A percentile compares a stretch with the other conserved stretches of the same genome.
phyloP scores from a whole-genome alignment of 2,797 vertebrate genomes.

The Clangula hyemalis region DNA sequence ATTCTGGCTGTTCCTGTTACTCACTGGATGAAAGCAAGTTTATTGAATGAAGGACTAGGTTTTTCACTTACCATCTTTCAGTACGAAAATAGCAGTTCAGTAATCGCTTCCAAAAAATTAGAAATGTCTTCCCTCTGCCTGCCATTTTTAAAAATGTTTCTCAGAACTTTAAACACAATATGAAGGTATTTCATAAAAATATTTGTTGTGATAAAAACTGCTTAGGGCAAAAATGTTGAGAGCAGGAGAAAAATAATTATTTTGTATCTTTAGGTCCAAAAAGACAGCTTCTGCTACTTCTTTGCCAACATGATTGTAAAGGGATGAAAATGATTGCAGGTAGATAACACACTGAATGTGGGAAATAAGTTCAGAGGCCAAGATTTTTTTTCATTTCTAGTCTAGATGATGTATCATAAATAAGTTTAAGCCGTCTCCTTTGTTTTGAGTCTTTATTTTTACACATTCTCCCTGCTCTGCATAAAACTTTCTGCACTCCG shows the following conservation, averaged over 20 bases:
- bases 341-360: background rate
- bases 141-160: background rate
- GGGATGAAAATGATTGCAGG: background rate
- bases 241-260: background rate
- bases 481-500: background rate
- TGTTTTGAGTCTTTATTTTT: background rate
- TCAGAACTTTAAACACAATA: background rate
- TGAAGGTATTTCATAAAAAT: background rate
- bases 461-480: background rate
- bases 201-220: background rate
- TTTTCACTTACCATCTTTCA: background rate
- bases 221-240: background rate
- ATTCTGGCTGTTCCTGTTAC: background rate
- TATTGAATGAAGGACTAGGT: no score
- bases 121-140: background rate
- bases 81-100: background rate
- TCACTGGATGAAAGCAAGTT: background rate
- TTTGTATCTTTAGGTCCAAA: background rate
- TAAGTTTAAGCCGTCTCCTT: background rate
- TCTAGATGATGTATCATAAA: background rate
- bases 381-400: background rate
- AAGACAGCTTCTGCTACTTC: background rate
- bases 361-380: background rate
- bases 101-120: background rate
- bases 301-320: background rate